Evolutionary conservation across 1,140 invertebrate genomes (phyloP), one percentile per base, ranked within the genome.

Genomic region (Hyposmocoma kahamanoa): DNA sequence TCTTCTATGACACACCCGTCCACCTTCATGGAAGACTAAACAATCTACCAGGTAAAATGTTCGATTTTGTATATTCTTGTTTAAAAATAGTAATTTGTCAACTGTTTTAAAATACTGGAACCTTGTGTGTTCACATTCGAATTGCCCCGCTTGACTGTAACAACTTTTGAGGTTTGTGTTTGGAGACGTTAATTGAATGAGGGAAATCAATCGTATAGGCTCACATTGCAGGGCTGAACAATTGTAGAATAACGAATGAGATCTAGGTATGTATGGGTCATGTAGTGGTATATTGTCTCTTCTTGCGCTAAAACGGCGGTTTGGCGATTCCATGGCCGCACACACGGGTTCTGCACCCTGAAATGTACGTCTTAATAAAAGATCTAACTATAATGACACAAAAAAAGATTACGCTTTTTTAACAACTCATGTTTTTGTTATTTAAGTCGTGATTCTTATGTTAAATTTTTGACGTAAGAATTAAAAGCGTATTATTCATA

Each of bases 21-120:
- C 67, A 38, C 67, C 67, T 38, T 75, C 72, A 5, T 56, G 26
- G 41, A 75, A 84, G 26, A 76, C 47, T 46, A 84, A 72, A 47
- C 80, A 84, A 56, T 84, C 76, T 19, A 72, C 73, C 10, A 69
- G 50, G 49, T 80, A 84, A 55, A 69, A 80, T 30, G 39, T 45
- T 56, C 79, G 80, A 32, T 66, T 44, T 1, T 54, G 66, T 47
- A 84, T 66, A 22, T 65, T 67, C 1, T 67, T 72, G 0, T 53
- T 49, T 36, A 84, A 48, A 39, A 84, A 79, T 19, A 74, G 48
- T 34, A 82, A 34, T 52, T 82, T 84, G 41, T 82, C 80, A 9
- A 67, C 50, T 42, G 77, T 75, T 57, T 78, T 80, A 6, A 70
- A 67, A 43, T 71, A 34, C 39, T 72, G 50, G 39, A 71, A 83